Percentiles rank a stretch among this genome's conserved stretches.
phyloP scores from a whole-genome alignment of 1,140 invertebrate species.

The Drosophila suzukii region DNA sequence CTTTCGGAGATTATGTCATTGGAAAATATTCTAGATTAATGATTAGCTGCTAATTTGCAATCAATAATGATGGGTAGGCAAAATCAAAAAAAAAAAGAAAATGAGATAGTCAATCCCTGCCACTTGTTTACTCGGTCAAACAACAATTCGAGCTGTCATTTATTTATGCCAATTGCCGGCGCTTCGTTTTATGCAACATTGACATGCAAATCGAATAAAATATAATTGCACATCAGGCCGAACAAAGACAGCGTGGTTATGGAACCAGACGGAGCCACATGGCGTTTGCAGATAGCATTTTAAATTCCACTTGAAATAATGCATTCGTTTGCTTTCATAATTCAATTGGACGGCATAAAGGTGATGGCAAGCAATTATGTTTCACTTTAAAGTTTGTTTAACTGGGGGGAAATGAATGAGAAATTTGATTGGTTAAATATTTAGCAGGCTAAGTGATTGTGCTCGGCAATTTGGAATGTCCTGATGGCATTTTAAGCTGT shows the following conservation, averaged over 20 bases:
- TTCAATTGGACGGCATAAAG: constrained; percentile 21
- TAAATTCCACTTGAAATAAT: constrained; percentile 45
- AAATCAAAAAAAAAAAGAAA: not conserved
- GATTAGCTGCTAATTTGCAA: constrained; percentile 68
- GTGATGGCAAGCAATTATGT: constrained; percentile 20
- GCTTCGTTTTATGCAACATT: constrained; percentile 64
- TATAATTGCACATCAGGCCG: constrained; percentile 52
- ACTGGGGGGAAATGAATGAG: not conserved
- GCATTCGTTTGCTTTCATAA: constrained; percentile 28
- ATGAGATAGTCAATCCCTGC: constrained; percentile 36
- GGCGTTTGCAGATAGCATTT: constrained; percentile 27
- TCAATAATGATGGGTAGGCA: constrained; percentile 46
- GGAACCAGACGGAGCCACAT: not conserved
- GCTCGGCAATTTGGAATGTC: not conserved
- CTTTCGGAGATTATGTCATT: constrained; percentile 61
- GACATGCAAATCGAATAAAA: constrained; percentile 70
- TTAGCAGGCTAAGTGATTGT: not conserved
- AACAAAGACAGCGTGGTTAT: constrained; percentile 23
- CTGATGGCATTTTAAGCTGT: not conserved
- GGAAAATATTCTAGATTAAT: constrained; percentile 30
- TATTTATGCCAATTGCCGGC: constrained; percentile 63
- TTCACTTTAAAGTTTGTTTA: constrained; percentile 1
- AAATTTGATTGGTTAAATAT: not conserved
- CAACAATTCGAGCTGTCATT: constrained; percentile 63
- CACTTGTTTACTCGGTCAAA: constrained; percentile 72